Conservation (phyloP, 30 jellyfish, hydroid and myxozoan genomes). For the Hydractinia echinata region DNA sequence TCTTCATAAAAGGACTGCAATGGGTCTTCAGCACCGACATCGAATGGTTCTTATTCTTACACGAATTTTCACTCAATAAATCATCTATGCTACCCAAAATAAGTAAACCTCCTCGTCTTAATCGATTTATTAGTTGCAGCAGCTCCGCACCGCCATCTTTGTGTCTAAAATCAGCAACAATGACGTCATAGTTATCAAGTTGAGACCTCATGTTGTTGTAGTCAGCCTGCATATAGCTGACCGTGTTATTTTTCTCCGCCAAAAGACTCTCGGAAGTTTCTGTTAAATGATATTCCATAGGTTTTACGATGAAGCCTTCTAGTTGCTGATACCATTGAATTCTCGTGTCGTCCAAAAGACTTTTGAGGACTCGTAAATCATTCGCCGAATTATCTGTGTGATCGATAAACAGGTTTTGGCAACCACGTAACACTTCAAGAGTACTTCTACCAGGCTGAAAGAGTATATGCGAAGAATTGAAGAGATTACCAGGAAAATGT, state of each 20-base stretch:
- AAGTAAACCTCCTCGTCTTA: constrained; percentile 12
- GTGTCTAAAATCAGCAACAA: constrained; percentile 33
- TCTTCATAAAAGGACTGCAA: neutral
- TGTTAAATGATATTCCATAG: constrained; percentile 12
- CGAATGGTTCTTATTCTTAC: neutral
- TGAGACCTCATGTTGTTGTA: constrained; percentile 17
- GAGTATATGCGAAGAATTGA: neutral
- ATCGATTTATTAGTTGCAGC: constrained; percentile 2
- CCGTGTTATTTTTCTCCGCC: constrained; percentile 11
- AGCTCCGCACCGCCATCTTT: constrained; percentile 18
- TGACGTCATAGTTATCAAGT: constrained; percentile 13
- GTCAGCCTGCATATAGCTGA: constrained; percentile 21
- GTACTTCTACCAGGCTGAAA: constrained; percentile 11
- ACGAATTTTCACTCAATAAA: neutral
- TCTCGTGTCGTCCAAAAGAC: constrained; percentile 8
- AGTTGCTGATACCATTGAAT: constrained; percentile 28
- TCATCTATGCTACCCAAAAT: constrained; percentile 39
- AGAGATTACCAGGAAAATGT: no score
- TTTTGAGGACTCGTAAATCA: constrained; percentile 23
- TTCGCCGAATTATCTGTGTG: constrained; percentile 31
- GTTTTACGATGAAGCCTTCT: constrained; percentile 13
- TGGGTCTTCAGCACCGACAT: constrained; percentile 12
- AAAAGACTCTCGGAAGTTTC: neutral
- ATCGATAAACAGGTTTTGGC: constrained; percentile 12
- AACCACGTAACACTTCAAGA: constrained; percentile 9